These are phyloP conservation scores for Xenopus borealis DNA, from an alignment of 2,113 vertebrate species.

Conservation along the genomic window DNA sequence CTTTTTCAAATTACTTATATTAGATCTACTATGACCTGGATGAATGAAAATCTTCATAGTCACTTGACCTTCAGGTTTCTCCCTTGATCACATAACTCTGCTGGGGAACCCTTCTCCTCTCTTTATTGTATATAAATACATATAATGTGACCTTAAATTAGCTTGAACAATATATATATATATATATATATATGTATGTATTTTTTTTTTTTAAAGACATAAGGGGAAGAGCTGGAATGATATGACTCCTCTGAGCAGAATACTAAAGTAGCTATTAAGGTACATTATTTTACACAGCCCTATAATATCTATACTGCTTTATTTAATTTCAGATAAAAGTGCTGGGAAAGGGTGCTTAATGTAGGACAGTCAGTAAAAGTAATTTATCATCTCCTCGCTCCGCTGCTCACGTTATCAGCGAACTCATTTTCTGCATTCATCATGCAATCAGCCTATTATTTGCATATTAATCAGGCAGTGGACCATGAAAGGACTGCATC, in stretches of 20 bases:
- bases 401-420: constrained; percentile 70
- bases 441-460: constrained; percentile 85
- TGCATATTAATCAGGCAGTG: constrained; percentile 89
- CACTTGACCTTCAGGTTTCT: no score
- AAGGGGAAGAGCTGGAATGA: constrained; percentile 48
- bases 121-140: no score
- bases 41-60: no score
- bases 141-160: no score
- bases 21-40: no score
- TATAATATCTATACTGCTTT: constrained; percentile 72
- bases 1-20: no score
- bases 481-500: constrained; percentile 74
- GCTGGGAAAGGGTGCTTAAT: constrained; percentile 83
- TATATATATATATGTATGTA: no score
- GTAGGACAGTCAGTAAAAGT: constrained; percentile 83
- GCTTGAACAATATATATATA: no score
- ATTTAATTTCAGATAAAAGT: constrained; percentile 82
- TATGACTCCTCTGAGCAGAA: constrained; percentile 56
- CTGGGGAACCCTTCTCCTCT: no score
- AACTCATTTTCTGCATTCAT: constrained; percentile 80
- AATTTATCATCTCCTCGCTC: constrained; percentile 84
- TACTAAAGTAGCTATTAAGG: constrained; percentile 68
- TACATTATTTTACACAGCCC: constrained; percentile 71
- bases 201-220: neutral
- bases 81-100: no score